phyloP scores from a whole-genome alignment of 2,113 vertebrate species.

The Podiceps cristatus region DNA sequence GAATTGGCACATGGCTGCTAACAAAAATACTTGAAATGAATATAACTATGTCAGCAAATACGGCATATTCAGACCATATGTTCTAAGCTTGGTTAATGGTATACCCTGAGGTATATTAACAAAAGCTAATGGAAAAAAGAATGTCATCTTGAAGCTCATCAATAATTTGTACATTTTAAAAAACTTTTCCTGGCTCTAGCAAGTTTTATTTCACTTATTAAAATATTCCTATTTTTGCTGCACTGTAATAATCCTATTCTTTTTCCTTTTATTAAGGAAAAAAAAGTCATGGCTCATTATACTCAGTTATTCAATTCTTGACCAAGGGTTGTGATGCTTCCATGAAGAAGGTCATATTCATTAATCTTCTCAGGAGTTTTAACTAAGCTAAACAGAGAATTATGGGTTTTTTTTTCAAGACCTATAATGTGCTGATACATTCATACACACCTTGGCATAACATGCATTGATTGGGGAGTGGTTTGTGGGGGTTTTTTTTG shows the following conservation, averaged over 20 bases:
- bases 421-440: neutral
- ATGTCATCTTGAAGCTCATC: conserved; percentile 3
- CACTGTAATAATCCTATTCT: neutral
- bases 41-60: conserved; percentile 16
- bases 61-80: neutral
- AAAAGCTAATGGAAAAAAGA: neutral
- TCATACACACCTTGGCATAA: neutral
- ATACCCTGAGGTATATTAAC: neutral
- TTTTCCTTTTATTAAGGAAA: neutral
- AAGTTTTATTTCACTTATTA: conserved; percentile 22
- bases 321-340: neutral
- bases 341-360: neutral
- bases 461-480: neutral
- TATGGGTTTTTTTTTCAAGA: neutral
- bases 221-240: neutral
- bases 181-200: neutral
- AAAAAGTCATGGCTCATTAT: neutral
- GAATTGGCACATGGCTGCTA: neutral
- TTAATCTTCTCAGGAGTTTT: neutral
- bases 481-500: neutral
- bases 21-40: conserved; percentile 34
- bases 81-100: neutral
- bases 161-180: neutral
- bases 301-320: neutral
- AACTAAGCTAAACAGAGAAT: neutral